A percentile compares a stretch with the other conserved stretches of the same genome.
Conservation (phyloP, 2,113 vertebrate genomes). For the Capreolus pygargus region DNA sequence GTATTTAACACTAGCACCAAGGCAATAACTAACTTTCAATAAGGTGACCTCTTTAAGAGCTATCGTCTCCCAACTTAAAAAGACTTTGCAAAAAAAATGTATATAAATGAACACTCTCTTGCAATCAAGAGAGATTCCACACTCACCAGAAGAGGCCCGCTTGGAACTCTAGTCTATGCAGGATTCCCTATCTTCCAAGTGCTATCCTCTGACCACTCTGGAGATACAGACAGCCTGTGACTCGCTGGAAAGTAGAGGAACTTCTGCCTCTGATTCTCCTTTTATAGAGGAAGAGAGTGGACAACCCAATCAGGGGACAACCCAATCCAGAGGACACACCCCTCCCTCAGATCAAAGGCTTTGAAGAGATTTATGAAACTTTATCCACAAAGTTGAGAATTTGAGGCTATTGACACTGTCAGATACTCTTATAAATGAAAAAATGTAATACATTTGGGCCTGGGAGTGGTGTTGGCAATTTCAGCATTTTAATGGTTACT, state of each 20-base stretch:
- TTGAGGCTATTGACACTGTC: background rate
- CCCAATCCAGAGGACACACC: background rate
- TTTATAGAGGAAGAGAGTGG: background rate
- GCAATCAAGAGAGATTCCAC: too few relatives aligned
- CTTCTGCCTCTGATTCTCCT: background rate
- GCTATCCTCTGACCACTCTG: background rate
- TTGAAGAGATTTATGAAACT: background rate
- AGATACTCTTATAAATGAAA: background rate
- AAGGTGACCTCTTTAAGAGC: background rate
- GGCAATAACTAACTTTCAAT: background rate
- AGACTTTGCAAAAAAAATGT: background rate
- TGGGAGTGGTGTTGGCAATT: background rate
- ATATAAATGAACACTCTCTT: background rate
- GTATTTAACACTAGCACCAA: background rate
- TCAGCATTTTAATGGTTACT: background rate
- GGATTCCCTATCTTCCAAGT: background rate
- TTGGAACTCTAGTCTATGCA: rapidly evolving
- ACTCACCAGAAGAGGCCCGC: background rate
- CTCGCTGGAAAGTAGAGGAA: background rate
- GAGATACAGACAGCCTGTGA: background rate
- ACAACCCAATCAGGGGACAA: background rate
- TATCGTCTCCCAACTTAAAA: background rate
- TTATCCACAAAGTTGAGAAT: background rate
- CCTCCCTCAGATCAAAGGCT: background rate
- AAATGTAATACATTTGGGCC: background rate